Evolutionary conservation across 1,140 invertebrate species (phyloP), one percentile per base, ranked within the genome.

Genomic region (Euglossa dilemma): DNA sequence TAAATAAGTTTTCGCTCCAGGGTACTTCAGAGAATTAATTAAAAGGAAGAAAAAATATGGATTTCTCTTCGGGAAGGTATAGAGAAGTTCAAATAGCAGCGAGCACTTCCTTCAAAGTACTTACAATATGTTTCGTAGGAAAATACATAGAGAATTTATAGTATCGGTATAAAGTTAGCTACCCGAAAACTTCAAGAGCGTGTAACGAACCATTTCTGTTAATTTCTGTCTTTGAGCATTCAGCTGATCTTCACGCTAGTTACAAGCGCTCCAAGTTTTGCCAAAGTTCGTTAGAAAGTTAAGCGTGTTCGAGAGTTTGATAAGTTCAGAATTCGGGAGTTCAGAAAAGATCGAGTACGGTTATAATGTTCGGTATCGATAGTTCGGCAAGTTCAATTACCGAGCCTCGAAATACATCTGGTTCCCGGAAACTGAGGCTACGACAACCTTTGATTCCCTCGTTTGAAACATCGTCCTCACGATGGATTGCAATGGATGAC

Each of bases 191-290:
- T 66, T 23, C 9, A 45, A n/a, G 64, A 20, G 8, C 36, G 64
- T n/a, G 47, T 71, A 71, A 52, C 47, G 69, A 52, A 71, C 4
- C 69, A 52, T 52, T 71, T 18, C 45, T 52, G 47, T 71, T 71
- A 52, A 71, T 47, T 63, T 20, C 47, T 47, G 69, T 70, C 43
- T 70, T 70, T 70, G 64, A 66, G 20, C 69, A 52, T 71, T 52
- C 25, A 50, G 25, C 8, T 52, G 45, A 71, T 71, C 69, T 47
- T 52, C 47, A 0, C 25, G 47, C 14, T 52, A 20, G 25, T 52
- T 52, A 18, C 69, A 52, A 52, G 25, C 6, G 1, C 47, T 28
- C 6, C 36, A 4, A 71, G 69, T 71, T 71, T 71, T 28, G 69
- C 25, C 18, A 20, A 71, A 71, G 69, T 52, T 71, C 47, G 69